Percentiles rank a stretch among this genome's conserved stretches.
phyloP scores from a whole-genome alignment of 2,888 invertebrate genomes.

The Arctia plantaginis region DNA sequence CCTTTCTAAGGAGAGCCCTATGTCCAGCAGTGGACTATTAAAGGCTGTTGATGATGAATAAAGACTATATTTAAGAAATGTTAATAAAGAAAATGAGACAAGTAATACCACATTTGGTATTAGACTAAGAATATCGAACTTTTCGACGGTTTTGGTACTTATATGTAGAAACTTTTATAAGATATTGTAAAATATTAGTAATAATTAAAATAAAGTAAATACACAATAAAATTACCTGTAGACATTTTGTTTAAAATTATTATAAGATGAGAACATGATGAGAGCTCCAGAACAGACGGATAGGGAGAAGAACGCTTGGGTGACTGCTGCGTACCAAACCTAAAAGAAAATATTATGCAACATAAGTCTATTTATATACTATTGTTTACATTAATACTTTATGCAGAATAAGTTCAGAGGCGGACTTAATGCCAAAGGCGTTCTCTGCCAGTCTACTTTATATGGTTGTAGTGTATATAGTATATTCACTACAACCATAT shows the following conservation, averaged over 20 bases:
- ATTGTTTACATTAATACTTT: too few relatives aligned
- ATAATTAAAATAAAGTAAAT: not conserved
- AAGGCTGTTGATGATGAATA: too few relatives aligned
- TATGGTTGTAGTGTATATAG: too few relatives aligned
- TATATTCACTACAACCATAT: too few relatives aligned
- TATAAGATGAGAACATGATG: conserved; percentile 93
- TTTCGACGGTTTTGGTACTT: not conserved
- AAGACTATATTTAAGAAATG: too few relatives aligned
- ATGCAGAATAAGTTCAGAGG: too few relatives aligned
- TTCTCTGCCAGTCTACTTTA: too few relatives aligned
- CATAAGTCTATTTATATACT: too few relatives aligned
- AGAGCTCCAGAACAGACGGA: conserved; percentile 92
- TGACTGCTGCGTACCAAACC: conserved; percentile 93
- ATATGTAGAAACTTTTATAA: not conserved
- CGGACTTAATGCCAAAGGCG: too few relatives aligned
- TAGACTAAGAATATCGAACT: not conserved
- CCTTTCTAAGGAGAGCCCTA: too few relatives aligned
- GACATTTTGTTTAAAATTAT: conserved; percentile 90
- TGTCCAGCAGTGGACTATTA: too few relatives aligned
- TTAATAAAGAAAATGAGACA: too few relatives aligned
- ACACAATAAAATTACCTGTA: conserved; percentile 84
- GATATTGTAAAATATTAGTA: not conserved
- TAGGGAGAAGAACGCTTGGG: conserved; percentile 93
- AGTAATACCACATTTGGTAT: not conserved
- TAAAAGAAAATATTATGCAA: conserved; percentile 61